A percentile compares a stretch with the other conserved stretches of the same genome.
phyloP scores from a whole-genome alignment of 2,113 vertebrate species.

The Paratilapia polleni region DNA sequence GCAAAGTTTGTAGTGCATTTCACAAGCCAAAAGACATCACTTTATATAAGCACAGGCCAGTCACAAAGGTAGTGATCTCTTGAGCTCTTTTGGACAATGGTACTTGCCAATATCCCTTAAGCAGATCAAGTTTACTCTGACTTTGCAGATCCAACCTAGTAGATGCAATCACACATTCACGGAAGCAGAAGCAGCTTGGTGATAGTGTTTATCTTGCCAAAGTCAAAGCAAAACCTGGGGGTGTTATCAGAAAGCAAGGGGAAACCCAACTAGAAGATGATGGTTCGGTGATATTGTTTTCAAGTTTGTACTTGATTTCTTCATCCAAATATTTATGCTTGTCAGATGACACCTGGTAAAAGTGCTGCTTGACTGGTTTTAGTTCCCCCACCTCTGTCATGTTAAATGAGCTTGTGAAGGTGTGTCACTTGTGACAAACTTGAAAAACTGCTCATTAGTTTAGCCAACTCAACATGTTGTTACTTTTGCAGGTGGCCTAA shows the following conservation, averaged over 20 bases:
- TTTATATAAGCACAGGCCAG: too few relatives aligned
- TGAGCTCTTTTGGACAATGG: neutral
- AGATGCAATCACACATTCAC: neutral
- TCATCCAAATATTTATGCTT: neutral
- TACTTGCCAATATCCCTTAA: neutral
- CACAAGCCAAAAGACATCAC: too few relatives aligned
- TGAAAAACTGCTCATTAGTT: neutral
- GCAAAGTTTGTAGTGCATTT: too few relatives aligned
- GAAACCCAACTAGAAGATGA: neutral
- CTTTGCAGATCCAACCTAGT: neutral
- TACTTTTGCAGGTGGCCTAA: neutral
- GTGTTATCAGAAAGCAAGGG: neutral
- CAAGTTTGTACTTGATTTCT: neutral
- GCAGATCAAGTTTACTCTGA: neutral
- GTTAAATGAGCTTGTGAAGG: neutral
- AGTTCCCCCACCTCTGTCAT: neutral
- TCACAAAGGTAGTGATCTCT: too few relatives aligned
- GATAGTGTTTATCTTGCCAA: neutral
- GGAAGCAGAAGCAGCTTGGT: neutral
- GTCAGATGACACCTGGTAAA: neutral
- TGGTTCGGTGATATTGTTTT: neutral
- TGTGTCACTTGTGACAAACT: conserved; percentile 2
- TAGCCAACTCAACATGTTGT: neutral
- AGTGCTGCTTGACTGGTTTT: neutral
- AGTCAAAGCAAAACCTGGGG: neutral